Base-by-base conservation (phyloP, 2,888 invertebrate genomes). In the Limenitis camilla region DNA sequence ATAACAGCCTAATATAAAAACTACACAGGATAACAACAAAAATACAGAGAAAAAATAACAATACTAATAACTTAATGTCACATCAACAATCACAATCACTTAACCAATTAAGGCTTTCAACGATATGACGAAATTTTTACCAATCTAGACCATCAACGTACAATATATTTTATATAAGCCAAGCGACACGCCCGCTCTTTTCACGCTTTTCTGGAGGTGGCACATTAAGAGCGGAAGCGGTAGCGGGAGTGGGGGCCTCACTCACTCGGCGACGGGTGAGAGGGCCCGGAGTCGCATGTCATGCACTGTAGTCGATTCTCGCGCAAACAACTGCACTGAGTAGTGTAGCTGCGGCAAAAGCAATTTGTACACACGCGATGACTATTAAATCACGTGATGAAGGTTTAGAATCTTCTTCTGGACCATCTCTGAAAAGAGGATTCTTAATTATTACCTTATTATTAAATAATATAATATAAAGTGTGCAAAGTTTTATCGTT, bases 111-210 rank as follows among this genome's bases (percentile, higher is more conserved):
- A 19, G 19, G 1, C 19, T 19, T 19, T 19, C 19, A 19, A 19
- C 19, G 19, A 19, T 19, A 19, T 19, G 19, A 19, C 19, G 19
- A 19, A 19, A 19, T 19, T 19, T 19, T 19, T 19, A 19, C 2
- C 2, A 2, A 19, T 19, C 19, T 19, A 19, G 19, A 19, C 19
- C 19, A 19, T 19, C 3, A 19, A 19, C 19, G 19, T 19, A 19
- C 19, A 19, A 1, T 19, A 19, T 19, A 19, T 19, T 70, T 85
- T 88, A 90, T 68, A 89, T 89, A 55, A 90, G 81, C 90, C 90
- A 91, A 29, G 90, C 90, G 6, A 90, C 90, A 31, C 89, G 76
- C 7, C 88, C 86, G 30, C 86, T 82, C 58, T 88, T 82, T 49
- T 89, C 89, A 45, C 74, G 67, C 61, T 83, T 69, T 11, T 76